Evolutionary conservation across 2,888 invertebrate species (phyloP).

Genomic region (Drosophila anomalata): DNA sequence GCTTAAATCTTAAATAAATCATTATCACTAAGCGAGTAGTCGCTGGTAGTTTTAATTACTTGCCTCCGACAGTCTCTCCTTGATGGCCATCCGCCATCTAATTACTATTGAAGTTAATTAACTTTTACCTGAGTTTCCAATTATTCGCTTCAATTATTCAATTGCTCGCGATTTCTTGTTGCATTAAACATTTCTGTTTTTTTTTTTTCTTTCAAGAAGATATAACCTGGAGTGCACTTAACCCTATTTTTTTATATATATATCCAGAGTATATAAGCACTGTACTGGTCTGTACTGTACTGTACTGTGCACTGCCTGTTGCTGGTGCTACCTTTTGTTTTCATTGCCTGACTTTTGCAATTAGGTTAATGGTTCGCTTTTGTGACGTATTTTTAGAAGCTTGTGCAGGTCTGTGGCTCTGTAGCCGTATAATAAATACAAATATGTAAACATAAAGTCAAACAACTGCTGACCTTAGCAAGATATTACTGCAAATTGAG

Average conservation of each 20-base stretch:
- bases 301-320: constrained; percentile 19
- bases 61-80: too few species aligned
- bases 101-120: constrained; percentile 60
- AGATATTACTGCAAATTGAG: constrained; percentile 30
- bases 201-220: constrained; percentile 19
- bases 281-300: background rate
- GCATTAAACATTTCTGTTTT: constrained; percentile 34
- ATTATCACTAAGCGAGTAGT: constrained; percentile 15
- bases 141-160: constrained; percentile 22
- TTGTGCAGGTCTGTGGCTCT: constrained; percentile 9
- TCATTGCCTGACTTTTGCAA: constrained; percentile 55
- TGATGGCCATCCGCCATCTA: constrained; percentile 57
- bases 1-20: constrained; percentile 35
- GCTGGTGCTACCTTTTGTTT: constrained; percentile 46
- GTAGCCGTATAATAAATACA: constrained; percentile 36
- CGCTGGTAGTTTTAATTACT: background rate
- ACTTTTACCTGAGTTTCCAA: constrained; percentile 40
- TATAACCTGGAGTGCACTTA: constrained; percentile 34
- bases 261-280: background rate
- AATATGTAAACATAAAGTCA: constrained; percentile 37
- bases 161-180: constrained; percentile 20
- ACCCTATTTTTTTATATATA: constrained; percentile 28
- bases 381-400: constrained; percentile 53
- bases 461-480: constrained; percentile 22
- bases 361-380: constrained; percentile 71